Base-by-base conservation (phyloP, 2,797 vertebrate genomes). In the Tolypeutes matacus region DNA sequence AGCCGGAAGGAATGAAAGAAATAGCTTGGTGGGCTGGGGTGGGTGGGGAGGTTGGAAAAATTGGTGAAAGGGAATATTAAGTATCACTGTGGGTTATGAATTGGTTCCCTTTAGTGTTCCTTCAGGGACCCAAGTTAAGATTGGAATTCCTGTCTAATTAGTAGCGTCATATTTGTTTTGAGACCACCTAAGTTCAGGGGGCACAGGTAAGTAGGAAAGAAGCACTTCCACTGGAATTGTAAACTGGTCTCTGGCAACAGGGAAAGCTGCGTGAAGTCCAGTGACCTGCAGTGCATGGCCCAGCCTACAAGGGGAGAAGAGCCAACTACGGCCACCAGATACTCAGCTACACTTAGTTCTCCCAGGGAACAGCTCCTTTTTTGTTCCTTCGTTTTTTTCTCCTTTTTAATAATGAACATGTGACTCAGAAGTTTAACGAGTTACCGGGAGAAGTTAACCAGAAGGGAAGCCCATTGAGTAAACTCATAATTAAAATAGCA, bases 361-460 rank as follows among this genome's bases (percentile, higher is more conserved):
- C 97, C 97, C 89, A 31, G 86, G 96, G 96, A 93, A 97, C 92
- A 85, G 95, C 86, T 91, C 92, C 91, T 94, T 93, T 93, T 93
- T 29, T 70, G 21, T 91, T 92, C 91, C 94, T 95, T 96, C 90
- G 80, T 85, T 95, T 98, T 96, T 96, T 73, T 87, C 49, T 96
- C 97, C 96, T 97, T 97, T 97, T 85, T 93, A 97, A 96, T 96
- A 97, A 98, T 1, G 46, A 98, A 56, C 72, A 95, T 84, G 86
- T 98, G 97, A 97, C 93, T 91, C 69, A 60, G 87, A 97, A 89
- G 56, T 87, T 98, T 98, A 98, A 98, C 98, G 98, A 98, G 96
- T 97, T 98, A 97, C 97, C 46, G 23, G 96, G 98, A 98, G 97
- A 98, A 98, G 96, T 88, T 86, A 86, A 97, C 49, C 46, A 49